A percentile compares a stretch with the other conserved stretches of the same genome.
Conservation (phyloP, 2,113 vertebrate species). For the Calypte anna region DNA sequence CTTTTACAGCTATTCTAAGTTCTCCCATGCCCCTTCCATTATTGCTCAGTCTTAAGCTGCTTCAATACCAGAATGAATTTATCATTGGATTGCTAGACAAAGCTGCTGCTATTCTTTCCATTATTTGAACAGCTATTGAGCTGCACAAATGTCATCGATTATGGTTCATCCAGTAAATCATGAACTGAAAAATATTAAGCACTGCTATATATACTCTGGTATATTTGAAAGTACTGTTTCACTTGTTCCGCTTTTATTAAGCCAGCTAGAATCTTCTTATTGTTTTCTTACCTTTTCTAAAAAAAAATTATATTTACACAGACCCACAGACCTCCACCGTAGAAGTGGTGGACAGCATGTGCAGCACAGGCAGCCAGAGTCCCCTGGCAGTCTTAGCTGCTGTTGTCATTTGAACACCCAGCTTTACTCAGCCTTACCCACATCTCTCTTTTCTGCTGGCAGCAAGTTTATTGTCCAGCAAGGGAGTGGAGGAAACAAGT, state of each 20-base stretch:
- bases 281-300: background rate
- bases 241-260: background rate
- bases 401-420: background rate
- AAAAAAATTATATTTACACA: background rate
- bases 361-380: background rate
- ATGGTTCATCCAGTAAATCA: conserved; percentile 15
- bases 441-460: background rate
- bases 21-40: background rate
- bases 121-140: conserved; percentile 21
- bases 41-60: conserved; percentile 2
- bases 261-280: background rate
- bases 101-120: conserved; percentile 1
- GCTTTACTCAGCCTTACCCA: background rate
- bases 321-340: background rate
- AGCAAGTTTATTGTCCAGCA: background rate
- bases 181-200: background rate
- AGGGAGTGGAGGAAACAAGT: background rate
- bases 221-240: background rate
- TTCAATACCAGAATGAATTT: conserved; percentile 10
- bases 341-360: background rate
- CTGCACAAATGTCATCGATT: background rate
- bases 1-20: background rate
- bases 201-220: background rate
- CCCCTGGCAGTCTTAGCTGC: background rate
- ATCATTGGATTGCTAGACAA: background rate